Conservation (phyloP, 2,797 vertebrate genomes). For the Gephyroberyx darwinii region DNA sequence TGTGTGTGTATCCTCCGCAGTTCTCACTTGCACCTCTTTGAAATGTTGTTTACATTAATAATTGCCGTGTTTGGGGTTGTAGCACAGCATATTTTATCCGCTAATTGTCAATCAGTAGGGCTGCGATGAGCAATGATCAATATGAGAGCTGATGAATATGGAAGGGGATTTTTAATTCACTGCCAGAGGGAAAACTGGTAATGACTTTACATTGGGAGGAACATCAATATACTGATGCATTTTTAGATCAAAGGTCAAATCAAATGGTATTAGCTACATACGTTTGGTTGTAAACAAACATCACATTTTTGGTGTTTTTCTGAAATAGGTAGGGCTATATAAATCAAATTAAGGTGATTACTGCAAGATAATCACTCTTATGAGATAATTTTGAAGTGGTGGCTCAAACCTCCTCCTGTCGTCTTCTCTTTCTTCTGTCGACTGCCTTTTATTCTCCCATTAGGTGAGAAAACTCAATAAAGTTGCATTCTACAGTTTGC, state of each 20-base stretch:
- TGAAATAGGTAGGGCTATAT: neutral
- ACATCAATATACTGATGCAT: constrained; percentile 28
- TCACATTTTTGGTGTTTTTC: neutral
- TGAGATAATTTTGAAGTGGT: constrained; percentile 5
- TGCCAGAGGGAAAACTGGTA: constrained; percentile 22
- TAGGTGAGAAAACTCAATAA: neutral
- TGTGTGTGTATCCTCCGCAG: neutral
- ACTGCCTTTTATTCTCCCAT: neutral
- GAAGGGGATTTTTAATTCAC: constrained; percentile 25
- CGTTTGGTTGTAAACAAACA: constrained; percentile 1
- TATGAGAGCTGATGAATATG: constrained; percentile 52
- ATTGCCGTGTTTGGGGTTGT: constrained; percentile 5
- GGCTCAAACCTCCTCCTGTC: neutral
- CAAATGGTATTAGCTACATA: neutral
- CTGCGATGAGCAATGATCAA: constrained; percentile 38
- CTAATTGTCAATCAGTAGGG: constrained; percentile 41
- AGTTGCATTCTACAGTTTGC: neutral
- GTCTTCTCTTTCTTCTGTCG: neutral
- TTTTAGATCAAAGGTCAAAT: constrained; percentile 36
- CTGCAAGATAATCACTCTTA: constrained; percentile 4
- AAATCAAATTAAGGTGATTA: constrained; percentile 7
- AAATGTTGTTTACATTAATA: constrained; percentile 9
- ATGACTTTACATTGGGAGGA: constrained; percentile 16
- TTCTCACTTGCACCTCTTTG: neutral
- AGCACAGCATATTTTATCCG: constrained; percentile 7